Evolutionary conservation across 2,797 vertebrate species (phyloP).

Genomic region (Cyprinodon diabolis): DNA sequence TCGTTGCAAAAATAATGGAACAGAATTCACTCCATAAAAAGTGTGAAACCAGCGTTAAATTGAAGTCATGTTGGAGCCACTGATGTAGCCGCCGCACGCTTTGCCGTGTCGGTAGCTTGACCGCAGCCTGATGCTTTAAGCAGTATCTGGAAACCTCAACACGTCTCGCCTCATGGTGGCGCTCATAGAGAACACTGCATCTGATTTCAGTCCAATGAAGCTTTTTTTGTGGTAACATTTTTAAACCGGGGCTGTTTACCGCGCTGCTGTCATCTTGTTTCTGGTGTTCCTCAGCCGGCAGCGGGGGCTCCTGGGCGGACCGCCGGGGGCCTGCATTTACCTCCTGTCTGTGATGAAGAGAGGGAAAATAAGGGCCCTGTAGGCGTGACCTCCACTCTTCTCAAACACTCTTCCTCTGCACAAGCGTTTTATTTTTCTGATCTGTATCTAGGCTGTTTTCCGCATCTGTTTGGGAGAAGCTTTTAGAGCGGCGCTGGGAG

Average conservation of each 20-base stretch:
- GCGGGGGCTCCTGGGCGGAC: slow-evolving; percentile 16
- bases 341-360: slow-evolving; percentile 34
- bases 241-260: neutral
- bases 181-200: no score
- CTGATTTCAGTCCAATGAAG: no score
- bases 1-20: no score
- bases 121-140: no score
- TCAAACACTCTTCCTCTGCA: neutral
- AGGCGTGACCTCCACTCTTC: slow-evolving; percentile 37
- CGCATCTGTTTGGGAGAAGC: neutral
- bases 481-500: slow-evolving; percentile 37
- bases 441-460: slow-evolving; percentile 29
- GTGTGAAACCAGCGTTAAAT: no score
- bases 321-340: slow-evolving; percentile 52
- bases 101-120: no score
- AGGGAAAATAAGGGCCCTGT: slow-evolving; percentile 54
- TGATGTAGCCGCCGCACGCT: no score
- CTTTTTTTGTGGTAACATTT: no score
- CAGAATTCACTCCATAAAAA: no score
- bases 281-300: slow-evolving; percentile 3
- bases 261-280: neutral
- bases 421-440: slow-evolving; percentile 26
- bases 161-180: no score
- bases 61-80: no score
- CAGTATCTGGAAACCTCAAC: no score